A percentile compares a stretch with the other conserved stretches of the same genome.
phyloP scores from a whole-genome alignment of 2,888 invertebrate species.

The Xiphydria camelus region DNA sequence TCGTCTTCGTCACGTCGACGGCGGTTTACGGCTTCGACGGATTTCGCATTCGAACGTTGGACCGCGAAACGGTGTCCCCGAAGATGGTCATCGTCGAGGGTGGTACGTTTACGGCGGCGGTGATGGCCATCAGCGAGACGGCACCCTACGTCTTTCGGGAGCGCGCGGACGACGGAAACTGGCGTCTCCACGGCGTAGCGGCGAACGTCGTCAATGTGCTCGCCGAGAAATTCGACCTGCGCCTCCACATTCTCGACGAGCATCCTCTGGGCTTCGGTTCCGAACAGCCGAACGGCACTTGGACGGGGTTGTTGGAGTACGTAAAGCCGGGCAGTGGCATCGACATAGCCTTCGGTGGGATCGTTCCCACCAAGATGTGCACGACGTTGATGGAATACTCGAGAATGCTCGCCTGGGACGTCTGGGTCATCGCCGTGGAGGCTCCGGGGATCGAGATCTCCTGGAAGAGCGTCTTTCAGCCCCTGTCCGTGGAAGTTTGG shows the following conservation, averaged over 20 bases:
- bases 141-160: too few relatives aligned
- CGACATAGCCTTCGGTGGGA: background rate
- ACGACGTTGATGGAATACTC: background rate
- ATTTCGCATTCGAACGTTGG: too few relatives aligned
- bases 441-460: background rate
- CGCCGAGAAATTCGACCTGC: background rate
- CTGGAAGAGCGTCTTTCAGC: background rate
- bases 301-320: background rate
- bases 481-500: background rate
- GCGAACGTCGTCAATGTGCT: background rate
- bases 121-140: too few relatives aligned
- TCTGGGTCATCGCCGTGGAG: background rate
- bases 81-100: too few relatives aligned
- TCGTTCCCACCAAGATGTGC: background rate
- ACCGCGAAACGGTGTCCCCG: too few relatives aligned
- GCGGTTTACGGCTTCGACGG: too few relatives aligned
- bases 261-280: background rate
- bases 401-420: background rate
- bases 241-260: background rate
- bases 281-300: background rate
- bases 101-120: too few relatives aligned
- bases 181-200: background rate
- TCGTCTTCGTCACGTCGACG: too few relatives aligned
- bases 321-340: too few relatives aligned
- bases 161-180: too few relatives aligned